These are phyloP conservation scores for Sporophila hypoxantha DNA, from an alignment of 2,113 vertebrate species.

Conservation along the genomic window DNA sequence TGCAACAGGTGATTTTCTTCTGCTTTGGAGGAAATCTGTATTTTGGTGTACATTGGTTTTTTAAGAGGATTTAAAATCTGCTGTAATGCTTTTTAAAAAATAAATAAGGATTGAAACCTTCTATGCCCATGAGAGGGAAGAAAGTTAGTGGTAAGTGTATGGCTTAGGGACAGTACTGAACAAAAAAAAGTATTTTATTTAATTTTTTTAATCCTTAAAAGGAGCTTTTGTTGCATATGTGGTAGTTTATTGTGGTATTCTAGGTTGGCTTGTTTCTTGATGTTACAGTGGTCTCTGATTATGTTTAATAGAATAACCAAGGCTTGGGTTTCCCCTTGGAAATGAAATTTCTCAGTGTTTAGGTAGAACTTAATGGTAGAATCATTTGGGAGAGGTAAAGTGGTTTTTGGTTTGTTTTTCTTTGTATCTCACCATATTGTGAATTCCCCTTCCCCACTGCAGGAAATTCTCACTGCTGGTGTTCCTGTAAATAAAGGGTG, in stretches of 20 bases:
- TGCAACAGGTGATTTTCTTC: not conserved
- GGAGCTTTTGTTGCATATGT: not conserved
- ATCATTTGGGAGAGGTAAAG: not conserved
- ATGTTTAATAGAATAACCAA: not conserved
- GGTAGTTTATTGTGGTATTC: not conserved
- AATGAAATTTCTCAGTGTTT: not conserved
- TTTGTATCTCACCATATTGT: conserved; percentile 5
- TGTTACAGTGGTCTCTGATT: not conserved
- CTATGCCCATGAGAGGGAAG: not conserved
- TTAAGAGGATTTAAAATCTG: not conserved
- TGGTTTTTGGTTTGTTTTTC: conserved; percentile 19
- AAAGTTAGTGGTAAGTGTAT: not conserved
- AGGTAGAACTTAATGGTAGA: not conserved
- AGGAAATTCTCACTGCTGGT: not conserved
- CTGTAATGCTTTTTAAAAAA: not conserved
- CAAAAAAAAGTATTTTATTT: not conserved
- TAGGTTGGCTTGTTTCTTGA: not conserved
- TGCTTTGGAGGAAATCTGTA: not conserved
- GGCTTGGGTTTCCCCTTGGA: conserved; percentile 32
- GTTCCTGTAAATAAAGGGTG: conserved; percentile 16
- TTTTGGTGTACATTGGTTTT: not conserved
- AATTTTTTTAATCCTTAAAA: conserved; percentile 8
- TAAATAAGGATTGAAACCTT: not conserved
- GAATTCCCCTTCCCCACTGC: conserved; percentile 17
- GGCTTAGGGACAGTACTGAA: not conserved